A percentile compares a stretch with the other conserved stretches of the same genome.
phyloP scores from a whole-genome alignment of 64 coral and sea anemone genomes.

The Stichodactyla helianthus region DNA sequence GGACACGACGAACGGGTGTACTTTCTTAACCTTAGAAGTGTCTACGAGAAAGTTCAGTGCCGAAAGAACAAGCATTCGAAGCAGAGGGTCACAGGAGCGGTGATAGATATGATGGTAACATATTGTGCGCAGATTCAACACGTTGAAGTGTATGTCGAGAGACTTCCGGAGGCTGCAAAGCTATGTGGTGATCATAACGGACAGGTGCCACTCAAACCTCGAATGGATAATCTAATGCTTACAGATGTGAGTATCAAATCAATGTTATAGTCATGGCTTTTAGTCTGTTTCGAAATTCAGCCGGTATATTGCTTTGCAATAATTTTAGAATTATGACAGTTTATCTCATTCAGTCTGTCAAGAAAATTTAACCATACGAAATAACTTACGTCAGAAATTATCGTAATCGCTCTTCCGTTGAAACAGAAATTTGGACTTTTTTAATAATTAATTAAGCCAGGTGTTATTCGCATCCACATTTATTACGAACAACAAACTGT shows the following conservation, averaged over 20 bases:
- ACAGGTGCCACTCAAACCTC: conserved; percentile 81
- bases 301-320: background rate
- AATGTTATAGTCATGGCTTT: no score
- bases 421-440: background rate
- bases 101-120: conserved; percentile 73
- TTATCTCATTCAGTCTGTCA: background rate
- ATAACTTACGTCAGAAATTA: background rate
- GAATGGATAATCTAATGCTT: conserved; percentile 87
- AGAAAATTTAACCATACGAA: background rate
- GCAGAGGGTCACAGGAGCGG: conserved; percentile 64
- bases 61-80: conserved; percentile 94
- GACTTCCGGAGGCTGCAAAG: conserved; percentile 75
- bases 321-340: background rate
- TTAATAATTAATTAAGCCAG: background rate
- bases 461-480: no score
- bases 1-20: conserved; percentile 9
- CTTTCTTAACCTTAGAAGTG: conserved; percentile 28
- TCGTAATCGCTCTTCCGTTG: background rate
- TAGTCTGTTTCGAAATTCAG: background rate
- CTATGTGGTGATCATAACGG: conserved; percentile 91
- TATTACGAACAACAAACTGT: no score
- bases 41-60: conserved; percentile 58
- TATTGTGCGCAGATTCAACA: conserved; percentile 65
- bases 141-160: conserved; percentile 84
- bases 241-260: conserved; percentile 58